Percentiles rank a stretch among this genome's conserved stretches.
These are phyloP conservation scores for Picathartes gymnocephalus DNA, from an alignment of 2,113 vertebrate genomes.

Conservation along the genomic window DNA sequence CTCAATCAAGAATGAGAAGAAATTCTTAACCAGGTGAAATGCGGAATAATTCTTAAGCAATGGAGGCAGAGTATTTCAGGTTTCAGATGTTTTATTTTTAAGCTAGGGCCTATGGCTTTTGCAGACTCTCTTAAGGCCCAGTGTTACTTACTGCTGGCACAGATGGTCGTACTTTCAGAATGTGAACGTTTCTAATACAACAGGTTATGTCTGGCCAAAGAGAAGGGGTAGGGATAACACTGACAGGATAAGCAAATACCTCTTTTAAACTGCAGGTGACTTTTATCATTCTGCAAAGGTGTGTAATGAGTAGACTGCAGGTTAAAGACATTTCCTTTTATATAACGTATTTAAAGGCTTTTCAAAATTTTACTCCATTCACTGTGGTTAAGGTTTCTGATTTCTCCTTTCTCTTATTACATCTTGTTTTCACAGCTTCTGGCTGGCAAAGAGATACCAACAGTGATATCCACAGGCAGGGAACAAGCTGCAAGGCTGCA, in stretches of 20 bases:
- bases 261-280: not conserved
- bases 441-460: slow-evolving; percentile 17
- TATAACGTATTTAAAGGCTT: not conserved
- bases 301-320: not conserved
- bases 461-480: slow-evolving; percentile 21
- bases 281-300: not conserved
- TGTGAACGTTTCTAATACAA: not conserved
- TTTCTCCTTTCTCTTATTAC: slow-evolving; percentile 3
- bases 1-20: not conserved
- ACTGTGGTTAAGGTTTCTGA: not conserved
- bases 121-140: not conserved
- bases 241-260: not conserved
- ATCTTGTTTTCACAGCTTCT: slow-evolving; percentile 24
- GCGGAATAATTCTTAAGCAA: not conserved
- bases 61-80: not conserved
- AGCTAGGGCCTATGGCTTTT: not conserved
- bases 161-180: not conserved
- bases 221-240: not conserved
- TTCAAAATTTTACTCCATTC: not conserved
- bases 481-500: slow-evolving; percentile 25
- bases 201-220: not conserved
- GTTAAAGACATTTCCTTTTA: not conserved
- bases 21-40: slow-evolving; percentile 1
- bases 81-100: not conserved
- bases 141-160: not conserved